phyloP scores from a whole-genome alignment of 1,140 invertebrate species.

The Doryteuthis pealeii region DNA sequence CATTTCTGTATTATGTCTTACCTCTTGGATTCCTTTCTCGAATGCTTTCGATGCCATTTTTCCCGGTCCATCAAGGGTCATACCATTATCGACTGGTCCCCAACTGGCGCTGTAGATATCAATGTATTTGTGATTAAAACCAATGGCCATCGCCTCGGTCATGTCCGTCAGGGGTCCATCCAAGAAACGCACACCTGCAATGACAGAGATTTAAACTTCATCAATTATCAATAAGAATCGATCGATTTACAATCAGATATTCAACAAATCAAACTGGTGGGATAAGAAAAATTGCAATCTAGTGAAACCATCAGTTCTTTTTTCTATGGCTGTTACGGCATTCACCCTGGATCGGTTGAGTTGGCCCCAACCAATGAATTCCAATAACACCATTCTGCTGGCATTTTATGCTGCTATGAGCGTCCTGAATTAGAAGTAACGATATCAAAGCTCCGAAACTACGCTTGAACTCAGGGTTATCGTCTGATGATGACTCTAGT shows the following conservation, averaged over 20 bases:
- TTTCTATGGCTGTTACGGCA: too few relatives aligned
- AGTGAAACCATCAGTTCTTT: too few relatives aligned
- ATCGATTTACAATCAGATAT: not conserved
- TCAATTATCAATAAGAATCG: not conserved
- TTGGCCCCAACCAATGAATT: too few relatives aligned
- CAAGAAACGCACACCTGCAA: slow-evolving; percentile 87
- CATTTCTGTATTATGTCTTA: too few relatives aligned
- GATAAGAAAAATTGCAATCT: too few relatives aligned
- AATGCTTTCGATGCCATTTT: slow-evolving; percentile 76
- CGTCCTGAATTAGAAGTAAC: too few relatives aligned
- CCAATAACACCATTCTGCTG: too few relatives aligned
- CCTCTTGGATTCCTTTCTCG: slow-evolving; percentile 71
- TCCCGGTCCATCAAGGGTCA: slow-evolving; percentile 84
- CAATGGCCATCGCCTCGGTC: slow-evolving; percentile 91
- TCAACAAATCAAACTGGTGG: not conserved
- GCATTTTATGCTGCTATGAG: too few relatives aligned
- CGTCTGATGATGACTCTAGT: too few relatives aligned
- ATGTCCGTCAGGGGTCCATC: slow-evolving; percentile 97
- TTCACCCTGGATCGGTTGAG: too few relatives aligned
- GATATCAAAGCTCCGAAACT: too few relatives aligned
- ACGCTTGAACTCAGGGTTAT: too few relatives aligned
- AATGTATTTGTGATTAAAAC: slow-evolving; percentile 91
- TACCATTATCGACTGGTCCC: slow-evolving; percentile 84
- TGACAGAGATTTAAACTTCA: not conserved
- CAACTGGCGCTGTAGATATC: slow-evolving; percentile 98